Base-by-base conservation (phyloP, 2,888 invertebrate species). In the Carcina quercana region DNA sequence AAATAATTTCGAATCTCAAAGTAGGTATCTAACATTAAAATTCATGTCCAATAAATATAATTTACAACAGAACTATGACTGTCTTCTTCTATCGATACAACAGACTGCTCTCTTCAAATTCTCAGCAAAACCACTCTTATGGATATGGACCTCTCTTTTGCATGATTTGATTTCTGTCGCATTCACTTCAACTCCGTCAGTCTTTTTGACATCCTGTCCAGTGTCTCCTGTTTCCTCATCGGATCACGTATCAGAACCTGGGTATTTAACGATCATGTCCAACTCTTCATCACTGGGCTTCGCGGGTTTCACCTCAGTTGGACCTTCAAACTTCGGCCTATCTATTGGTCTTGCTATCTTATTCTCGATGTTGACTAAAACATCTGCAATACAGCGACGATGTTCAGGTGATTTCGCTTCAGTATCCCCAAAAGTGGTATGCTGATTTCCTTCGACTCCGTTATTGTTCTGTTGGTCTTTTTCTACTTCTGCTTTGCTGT, bases 231-330 rank as follows among this genome's bases (percentile, higher is more conserved):
- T 30, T 35, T 65, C 62, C 43, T 74, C 80, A 37, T 79, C 82
- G 84, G 84, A 85, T 85, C 85, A 85, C 76, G 85, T 84, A 59
- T 83, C 82, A 53, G 82, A 60, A 33, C 74, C 71, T 21, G 74
- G 80, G 30, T 83, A 85, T 44, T 75, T 84, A 25, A 78, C 79
- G 34, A 84, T 83, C 44, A 84, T 60, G 55, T 84, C 76, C 48
- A 84, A 53, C 50, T 85, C 85, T 37, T 82, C 84, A 22, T 83
- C 75, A 22, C 59, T 64, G 1, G 69, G 73, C 38, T 71, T 76
- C 8, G 62, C 64, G 28, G 52, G 54, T 25, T 76, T 63, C 5
- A 72, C 64, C 53, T 79, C 75, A 2, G 71, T 72, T 32, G 56
- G 56, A 1, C 61, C 70, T 47, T 75, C 78, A 8, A 67, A 67